These are phyloP conservation scores for Verasper variegatus DNA, from an alignment of 2,113 vertebrate species.

Conservation along the genomic window DNA sequence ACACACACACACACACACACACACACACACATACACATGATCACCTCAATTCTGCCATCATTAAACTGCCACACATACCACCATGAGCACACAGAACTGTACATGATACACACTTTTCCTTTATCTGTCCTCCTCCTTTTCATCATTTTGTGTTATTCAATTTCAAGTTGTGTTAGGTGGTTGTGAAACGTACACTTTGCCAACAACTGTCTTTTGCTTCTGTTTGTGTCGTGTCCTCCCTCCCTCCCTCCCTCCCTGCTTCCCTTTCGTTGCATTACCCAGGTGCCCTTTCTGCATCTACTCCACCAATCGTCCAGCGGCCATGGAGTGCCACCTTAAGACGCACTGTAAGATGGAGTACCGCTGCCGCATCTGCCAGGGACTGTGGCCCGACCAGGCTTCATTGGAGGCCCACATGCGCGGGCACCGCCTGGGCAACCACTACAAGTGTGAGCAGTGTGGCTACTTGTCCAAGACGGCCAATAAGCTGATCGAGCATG, in stretches of 20 bases:
- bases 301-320: slow-evolving; percentile 97
- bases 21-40: slow-evolving; percentile 46
- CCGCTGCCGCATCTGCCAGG: slow-evolving; percentile 99
- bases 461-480: slow-evolving; percentile 99
- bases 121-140: slow-evolving; percentile 74
- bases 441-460: slow-evolving; percentile 99
- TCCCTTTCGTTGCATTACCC: slow-evolving; percentile 56
- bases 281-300: slow-evolving; percentile 99
- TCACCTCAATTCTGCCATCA: slow-evolving; percentile 56
- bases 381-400: slow-evolving; percentile 94
- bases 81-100: slow-evolving; percentile 54
- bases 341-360: slow-evolving; percentile 99
- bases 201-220: slow-evolving; percentile 53
- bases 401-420: slow-evolving; percentile 98
- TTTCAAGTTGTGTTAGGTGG: slow-evolving; percentile 58
- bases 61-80: slow-evolving; percentile 70
- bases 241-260: slow-evolving; percentile 43
- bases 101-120: slow-evolving; percentile 66
- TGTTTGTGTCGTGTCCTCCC: slow-evolving; percentile 8
- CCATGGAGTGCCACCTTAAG: slow-evolving; percentile 99
- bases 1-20: slow-evolving; percentile 55
- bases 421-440: slow-evolving; percentile 97
- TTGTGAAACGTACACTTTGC: slow-evolving; percentile 19
- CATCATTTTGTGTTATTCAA: slow-evolving; percentile 64
- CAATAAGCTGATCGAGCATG: slow-evolving; percentile 99